A percentile compares a stretch with the other conserved stretches of the same genome.
phyloP scores from a whole-genome alignment of 2,113 vertebrate genomes.

The Ciconia boyciana region DNA sequence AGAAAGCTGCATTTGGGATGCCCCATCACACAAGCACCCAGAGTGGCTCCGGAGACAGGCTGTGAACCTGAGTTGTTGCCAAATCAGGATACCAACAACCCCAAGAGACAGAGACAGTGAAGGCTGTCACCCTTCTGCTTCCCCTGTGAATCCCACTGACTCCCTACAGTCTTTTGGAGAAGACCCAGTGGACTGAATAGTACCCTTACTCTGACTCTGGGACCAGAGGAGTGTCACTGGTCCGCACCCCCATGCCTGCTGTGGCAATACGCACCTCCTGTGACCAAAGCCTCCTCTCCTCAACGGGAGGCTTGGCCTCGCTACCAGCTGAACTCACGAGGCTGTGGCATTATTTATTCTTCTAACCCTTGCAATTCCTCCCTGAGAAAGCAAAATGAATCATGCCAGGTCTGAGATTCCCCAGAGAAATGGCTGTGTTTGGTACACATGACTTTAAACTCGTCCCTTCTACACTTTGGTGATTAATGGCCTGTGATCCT shows the following conservation, averaged over 20 bases:
- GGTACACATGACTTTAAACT: slow-evolving; percentile 8
- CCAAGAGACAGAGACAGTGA: not conserved
- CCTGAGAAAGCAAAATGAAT: slow-evolving; percentile 10
- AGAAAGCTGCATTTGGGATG: not conserved
- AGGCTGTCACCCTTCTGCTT: not conserved
- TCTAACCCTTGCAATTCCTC: not conserved
- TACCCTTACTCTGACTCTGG: not conserved
- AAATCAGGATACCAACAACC: not conserved
- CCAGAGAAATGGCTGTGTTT: slow-evolving; percentile 16
- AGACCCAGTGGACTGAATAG: not conserved
- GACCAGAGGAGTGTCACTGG: not conserved
- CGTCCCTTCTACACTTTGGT: not conserved
- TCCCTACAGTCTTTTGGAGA: not conserved
- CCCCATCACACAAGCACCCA: not conserved
- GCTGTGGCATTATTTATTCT: slow-evolving; percentile 6
- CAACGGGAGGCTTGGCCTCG: not conserved
- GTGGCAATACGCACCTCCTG: not conserved
- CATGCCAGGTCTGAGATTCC: slow-evolving; percentile 4
- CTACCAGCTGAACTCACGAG: not conserved
- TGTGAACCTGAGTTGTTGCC: not conserved
- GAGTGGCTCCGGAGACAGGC: not conserved
- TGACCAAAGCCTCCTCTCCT: not conserved
- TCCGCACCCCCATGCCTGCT: accelerated
- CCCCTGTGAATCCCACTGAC: not conserved
- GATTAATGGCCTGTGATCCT: slow-evolving; percentile 45